phyloP scores from a whole-genome alignment of 2,888 invertebrate genomes.

The Heliconius ismenius region DNA sequence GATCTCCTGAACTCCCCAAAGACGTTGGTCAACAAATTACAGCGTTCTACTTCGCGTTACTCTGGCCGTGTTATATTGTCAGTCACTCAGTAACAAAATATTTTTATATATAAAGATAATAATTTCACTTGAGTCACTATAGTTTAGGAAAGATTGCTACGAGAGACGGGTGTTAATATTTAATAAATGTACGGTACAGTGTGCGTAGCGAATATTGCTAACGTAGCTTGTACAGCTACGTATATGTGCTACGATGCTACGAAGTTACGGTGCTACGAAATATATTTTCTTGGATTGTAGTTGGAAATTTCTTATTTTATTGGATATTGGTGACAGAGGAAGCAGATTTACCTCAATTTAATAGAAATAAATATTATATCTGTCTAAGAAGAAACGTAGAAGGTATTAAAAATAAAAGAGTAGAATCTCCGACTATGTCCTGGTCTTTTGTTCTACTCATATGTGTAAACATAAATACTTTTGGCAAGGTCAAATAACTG shows the following conservation, averaged over 20 bases:
- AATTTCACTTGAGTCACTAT: constrained; percentile 2
- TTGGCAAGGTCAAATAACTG: too few relatives aligned
- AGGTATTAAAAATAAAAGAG: too few relatives aligned
- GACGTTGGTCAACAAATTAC: not conserved
- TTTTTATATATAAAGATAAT: not conserved
- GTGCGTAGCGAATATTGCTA: constrained; percentile 15
- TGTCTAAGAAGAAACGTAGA: not conserved
- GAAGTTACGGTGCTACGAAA: not conserved
- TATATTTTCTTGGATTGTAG: not conserved
- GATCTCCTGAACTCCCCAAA: not conserved
- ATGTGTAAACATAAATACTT: too few relatives aligned
- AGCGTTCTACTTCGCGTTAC: not conserved
- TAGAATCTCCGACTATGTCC: too few relatives aligned
- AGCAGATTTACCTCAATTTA: not conserved
- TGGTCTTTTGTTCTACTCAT: too few relatives aligned
- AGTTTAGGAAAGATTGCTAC: constrained; percentile 15
- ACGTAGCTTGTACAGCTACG: constrained; percentile 4
- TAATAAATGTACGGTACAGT: constrained; percentile 7
- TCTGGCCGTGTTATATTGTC: not conserved
- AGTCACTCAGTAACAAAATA: not conserved
- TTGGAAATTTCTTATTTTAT: constrained; percentile 9
- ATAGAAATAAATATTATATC: not conserved
- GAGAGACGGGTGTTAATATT: constrained; percentile 15
- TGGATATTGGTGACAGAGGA: not conserved
- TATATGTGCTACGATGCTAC: constrained; percentile 8